Conservation (phyloP, 2,113 vertebrate species). For the Sylvilagus bachmani region DNA sequence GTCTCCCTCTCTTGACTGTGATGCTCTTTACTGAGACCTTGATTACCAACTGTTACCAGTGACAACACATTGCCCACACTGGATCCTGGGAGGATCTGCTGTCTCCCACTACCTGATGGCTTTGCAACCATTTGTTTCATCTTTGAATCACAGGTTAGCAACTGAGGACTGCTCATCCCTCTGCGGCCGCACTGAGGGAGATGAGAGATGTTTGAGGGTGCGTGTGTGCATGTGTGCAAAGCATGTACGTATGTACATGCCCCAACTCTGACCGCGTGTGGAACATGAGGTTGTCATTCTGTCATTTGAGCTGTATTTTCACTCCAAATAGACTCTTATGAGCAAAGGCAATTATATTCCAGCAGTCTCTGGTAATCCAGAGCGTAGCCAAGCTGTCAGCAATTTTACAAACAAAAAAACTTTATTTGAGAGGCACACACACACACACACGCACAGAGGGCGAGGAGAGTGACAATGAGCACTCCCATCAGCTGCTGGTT, state of each 20-base stretch:
- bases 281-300: not conserved
- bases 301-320: not conserved
- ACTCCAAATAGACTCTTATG: not conserved
- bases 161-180: not conserved
- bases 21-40: not conserved
- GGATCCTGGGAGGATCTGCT: not conserved
- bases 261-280: too few relatives aligned
- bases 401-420: not conserved
- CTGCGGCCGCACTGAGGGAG: not conserved
- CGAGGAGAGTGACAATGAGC: too few relatives aligned
- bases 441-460: too few relatives aligned
- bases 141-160: conserved; percentile 55
- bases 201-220: too few relatives aligned
- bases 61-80: not conserved
- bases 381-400: not conserved
- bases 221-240: accelerated
- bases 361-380: not conserved
- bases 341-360: not conserved
- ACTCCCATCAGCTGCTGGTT: too few relatives aligned
- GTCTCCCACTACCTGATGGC: not conserved
- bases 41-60: not conserved
- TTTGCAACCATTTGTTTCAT: not conserved
- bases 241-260: not conserved
- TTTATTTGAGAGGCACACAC: too few relatives aligned
- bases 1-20: not conserved